phyloP scores from a whole-genome alignment of 2,113 vertebrate species.

The Grallaria varia region DNA sequence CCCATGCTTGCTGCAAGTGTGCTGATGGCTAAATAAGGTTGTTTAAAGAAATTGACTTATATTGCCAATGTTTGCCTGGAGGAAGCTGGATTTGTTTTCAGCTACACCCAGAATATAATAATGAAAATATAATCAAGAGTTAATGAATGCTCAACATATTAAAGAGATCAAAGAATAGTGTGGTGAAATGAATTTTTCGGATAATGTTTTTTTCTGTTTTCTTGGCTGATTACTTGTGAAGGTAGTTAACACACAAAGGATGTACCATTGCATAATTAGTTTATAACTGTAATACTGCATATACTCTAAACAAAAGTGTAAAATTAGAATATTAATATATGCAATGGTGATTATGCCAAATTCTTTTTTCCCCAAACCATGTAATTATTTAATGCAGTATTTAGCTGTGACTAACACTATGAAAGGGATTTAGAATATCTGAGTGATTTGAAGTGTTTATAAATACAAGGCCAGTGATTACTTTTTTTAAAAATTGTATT shows the following conservation, averaged over 20 bases:
- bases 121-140: slow-evolving; percentile 69
- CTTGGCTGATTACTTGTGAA: slow-evolving; percentile 49
- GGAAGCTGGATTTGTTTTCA: slow-evolving; percentile 57
- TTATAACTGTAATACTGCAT: slow-evolving; percentile 36
- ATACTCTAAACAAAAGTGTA: slow-evolving; percentile 46
- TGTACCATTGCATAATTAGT: slow-evolving; percentile 39
- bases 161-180: slow-evolving; percentile 49
- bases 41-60: slow-evolving; percentile 61
- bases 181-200: slow-evolving; percentile 40
- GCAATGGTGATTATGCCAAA: slow-evolving; percentile 35
- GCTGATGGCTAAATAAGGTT: too few relatives aligned
- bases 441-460: neutral
- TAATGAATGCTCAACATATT: slow-evolving; percentile 62
- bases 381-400: slow-evolving; percentile 57
- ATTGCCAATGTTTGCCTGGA: slow-evolving; percentile 55
- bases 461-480: neutral
- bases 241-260: slow-evolving; percentile 60
- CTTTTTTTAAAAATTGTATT: neutral
- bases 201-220: slow-evolving; percentile 23
- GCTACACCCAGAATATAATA: slow-evolving; percentile 32
- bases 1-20: too few relatives aligned
- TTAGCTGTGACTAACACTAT: slow-evolving; percentile 33
- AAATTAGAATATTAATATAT: slow-evolving; percentile 60
- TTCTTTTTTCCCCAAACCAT: slow-evolving; percentile 35
- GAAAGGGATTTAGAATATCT: neutral